Base-by-base conservation (phyloP, 2,888 invertebrate species). In the Drosophila mimica region DNA sequence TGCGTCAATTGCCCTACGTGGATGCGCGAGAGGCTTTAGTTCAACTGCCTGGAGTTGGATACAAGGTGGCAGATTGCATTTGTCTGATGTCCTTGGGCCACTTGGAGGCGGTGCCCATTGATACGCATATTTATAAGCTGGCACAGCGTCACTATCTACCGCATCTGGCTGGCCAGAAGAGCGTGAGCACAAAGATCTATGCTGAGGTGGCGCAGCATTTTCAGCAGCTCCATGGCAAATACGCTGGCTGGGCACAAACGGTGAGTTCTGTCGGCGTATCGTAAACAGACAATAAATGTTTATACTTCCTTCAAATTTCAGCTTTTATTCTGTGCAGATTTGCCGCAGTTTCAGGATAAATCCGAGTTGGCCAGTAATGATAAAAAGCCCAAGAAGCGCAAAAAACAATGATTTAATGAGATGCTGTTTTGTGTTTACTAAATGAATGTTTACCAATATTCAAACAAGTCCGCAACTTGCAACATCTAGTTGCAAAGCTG, bases 21-120 rank as follows among this genome's bases (percentile, higher is more conserved):
- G 95, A 96, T 74, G 97, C 98, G 0, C 96, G 96, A 83, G 90
- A 93, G 25, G 95, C 96, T 85, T 94, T 99, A 7, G 95, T 97
- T 93, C 94, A 95, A 73, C 93, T 99, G 38, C 95, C 96, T 79
- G 99, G 99, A 13, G 96, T 99, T 83, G 99, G 99, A 4, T 96
- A 97, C 11, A 99, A 99, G 95, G 98, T 99, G 25, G 98, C 99
- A 0, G 99, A 99, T 93, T 99, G 99, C 93, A 97, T 99, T 83
- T 98, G 98, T 91, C 94, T 99, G 28, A 99, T 99, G 99, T 98
- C 99, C 0, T 92, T 99, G 59, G 96, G 96, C 66, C 97, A 99
- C 91, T 93, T 97, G 58, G 95, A 96, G 84, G 96, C 98, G 0
- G 95, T 99, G 62, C 99, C 99, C 1, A 97, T 99, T 0, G 99